Percentiles rank a stretch among this genome's conserved stretches.
Conservation (phyloP, 2,888 invertebrate species). For the Lycocerus yunnanus region DNA sequence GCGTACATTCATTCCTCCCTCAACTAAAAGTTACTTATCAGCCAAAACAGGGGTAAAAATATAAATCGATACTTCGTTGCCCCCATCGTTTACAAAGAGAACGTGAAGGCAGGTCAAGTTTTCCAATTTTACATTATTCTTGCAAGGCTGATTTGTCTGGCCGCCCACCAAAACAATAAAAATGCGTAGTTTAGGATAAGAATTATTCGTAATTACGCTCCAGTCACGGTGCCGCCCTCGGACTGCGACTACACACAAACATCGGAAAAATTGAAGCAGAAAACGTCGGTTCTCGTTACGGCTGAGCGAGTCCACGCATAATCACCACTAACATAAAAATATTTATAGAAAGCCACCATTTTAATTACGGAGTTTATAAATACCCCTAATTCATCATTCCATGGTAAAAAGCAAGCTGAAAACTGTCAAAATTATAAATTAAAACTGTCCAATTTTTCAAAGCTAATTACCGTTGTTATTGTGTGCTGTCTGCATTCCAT, state of each 20-base stretch:
- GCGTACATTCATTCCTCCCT: neutral
- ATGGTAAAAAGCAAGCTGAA: neutral
- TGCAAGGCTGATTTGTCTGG: conserved; percentile 8
- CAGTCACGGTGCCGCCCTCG: conserved; percentile 37
- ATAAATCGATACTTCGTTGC: conserved; percentile 8
- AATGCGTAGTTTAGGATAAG: conserved; percentile 2
- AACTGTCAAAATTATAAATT: neutral
- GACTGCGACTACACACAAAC: conserved; percentile 29
- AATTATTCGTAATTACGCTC: conserved; percentile 4
- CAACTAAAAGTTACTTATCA: conserved; percentile 4
- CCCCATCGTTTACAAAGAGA: conserved; percentile 5
- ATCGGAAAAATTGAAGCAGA: conserved; percentile 20
- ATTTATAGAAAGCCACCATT: neutral
- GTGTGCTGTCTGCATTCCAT: neutral
- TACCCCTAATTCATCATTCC: neutral
- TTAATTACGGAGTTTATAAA: neutral
- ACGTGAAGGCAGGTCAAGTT: conserved; percentile 38
- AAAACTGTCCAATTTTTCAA: neutral
- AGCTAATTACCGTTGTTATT: neutral
- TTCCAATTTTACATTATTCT: conserved; percentile 23
- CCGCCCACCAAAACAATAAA: conserved; percentile 17
- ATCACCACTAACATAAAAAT: neutral
- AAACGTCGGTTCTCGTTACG: conserved; percentile 8
- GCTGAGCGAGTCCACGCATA: neutral
- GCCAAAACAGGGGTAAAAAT: conserved; percentile 1